phyloP scores from a whole-genome alignment of 1,140 invertebrate species.

The Meloidogyne chitwoodi region DNA sequence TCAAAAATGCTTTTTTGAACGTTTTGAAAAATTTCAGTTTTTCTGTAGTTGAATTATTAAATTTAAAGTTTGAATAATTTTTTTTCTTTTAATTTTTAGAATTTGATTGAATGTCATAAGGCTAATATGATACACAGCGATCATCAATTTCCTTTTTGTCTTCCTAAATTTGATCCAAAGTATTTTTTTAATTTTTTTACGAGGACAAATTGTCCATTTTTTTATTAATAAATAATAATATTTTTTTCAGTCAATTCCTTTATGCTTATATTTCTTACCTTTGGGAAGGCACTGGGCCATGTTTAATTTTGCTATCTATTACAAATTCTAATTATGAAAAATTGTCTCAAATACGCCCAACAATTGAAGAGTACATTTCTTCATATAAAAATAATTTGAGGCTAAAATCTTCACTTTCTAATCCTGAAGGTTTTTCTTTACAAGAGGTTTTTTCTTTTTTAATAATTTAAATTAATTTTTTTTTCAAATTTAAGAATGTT shows the following conservation, averaged over 20 bases:
- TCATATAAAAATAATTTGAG: constrained; percentile 30
- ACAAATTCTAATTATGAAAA: constrained; percentile 26
- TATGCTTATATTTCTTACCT: constrained; percentile 48
- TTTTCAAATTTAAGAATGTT: not conserved
- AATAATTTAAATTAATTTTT: not conserved
- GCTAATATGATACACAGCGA: constrained; percentile 32
- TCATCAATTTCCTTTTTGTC: constrained; percentile 36
- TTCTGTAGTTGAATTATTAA: no score
- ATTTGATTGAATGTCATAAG: constrained; percentile 48
- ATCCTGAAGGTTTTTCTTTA: constrained; percentile 33
- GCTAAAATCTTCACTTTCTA: constrained; percentile 31
- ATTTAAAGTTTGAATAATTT: no score
- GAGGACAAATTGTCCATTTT: not conserved
- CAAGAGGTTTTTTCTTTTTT: constrained; percentile 32
- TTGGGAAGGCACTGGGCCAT: constrained; percentile 45
- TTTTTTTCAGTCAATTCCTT: constrained; percentile 30
- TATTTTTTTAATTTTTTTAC: constrained; percentile 8
- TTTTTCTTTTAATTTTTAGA: constrained; percentile 22
- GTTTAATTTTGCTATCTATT: constrained; percentile 37
- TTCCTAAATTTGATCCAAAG: constrained; percentile 46
- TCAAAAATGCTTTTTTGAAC: not conserved
- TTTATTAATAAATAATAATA: constrained; percentile 4
- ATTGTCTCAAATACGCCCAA: constrained; percentile 25
- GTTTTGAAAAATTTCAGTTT: no score
- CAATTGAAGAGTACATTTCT: constrained; percentile 22